Percentiles rank a stretch among this genome's conserved stretches.
These are phyloP conservation scores for Megalops atlanticus DNA, from an alignment of 2,113 vertebrate species.

Conservation along the genomic window DNA sequence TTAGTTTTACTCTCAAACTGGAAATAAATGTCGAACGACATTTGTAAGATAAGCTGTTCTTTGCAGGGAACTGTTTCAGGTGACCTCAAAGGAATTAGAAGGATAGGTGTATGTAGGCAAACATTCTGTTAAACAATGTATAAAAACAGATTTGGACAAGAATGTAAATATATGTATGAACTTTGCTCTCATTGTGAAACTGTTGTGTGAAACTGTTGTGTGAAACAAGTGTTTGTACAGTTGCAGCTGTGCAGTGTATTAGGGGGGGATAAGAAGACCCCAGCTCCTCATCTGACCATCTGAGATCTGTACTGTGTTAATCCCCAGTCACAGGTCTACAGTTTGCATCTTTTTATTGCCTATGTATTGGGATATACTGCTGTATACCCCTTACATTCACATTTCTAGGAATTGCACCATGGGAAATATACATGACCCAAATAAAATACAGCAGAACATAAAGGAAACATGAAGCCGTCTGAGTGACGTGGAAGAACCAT, in stretches of 20 bases:
- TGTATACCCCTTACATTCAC: no score
- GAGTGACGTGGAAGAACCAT: background rate
- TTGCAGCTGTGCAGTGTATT: background rate
- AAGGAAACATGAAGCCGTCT: no score
- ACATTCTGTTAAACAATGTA: background rate
- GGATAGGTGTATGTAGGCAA: no score
- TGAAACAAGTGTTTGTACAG: background rate
- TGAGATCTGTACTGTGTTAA: no score
- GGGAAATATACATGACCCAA: background rate
- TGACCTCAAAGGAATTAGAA: background rate
- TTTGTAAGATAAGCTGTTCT: background rate
- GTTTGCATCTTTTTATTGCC: no score
- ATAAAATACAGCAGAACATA: no score
- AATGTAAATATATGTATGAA: background rate
- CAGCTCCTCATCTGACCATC: no score
- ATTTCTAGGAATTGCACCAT: background rate
- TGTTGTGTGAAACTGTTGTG: no score
- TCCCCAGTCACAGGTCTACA: no score
- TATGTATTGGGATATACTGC: no score
- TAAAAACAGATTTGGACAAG: background rate
- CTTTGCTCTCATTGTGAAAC: background rate
- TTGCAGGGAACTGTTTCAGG: background rate
- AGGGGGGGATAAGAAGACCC: background rate
- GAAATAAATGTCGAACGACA: background rate
- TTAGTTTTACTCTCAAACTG: background rate